A percentile compares a stretch with the other conserved stretches of the same genome.
Evolutionary conservation across 2,888 invertebrate genomes (phyloP).

Genomic region (Ypsolopha scabrella): DNA sequence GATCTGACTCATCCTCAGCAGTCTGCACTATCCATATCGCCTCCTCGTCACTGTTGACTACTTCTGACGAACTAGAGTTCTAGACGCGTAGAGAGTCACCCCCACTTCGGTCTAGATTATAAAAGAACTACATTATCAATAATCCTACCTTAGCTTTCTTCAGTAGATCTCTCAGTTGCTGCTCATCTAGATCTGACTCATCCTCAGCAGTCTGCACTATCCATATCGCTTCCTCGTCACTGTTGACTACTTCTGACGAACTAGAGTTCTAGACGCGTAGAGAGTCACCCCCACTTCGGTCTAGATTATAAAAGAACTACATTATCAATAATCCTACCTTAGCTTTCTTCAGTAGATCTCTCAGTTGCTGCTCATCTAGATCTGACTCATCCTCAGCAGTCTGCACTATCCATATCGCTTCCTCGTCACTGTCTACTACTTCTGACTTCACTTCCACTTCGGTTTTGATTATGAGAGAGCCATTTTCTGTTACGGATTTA

Average conservation of each 20-base stretch:
- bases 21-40: slow-evolving; percentile 57
- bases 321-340: slow-evolving; percentile 11
- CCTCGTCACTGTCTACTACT: slow-evolving; percentile 44
- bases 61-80: too few species aligned
- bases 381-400: slow-evolving; percentile 34
- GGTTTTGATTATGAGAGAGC: slow-evolving; percentile 24
- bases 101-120: background rate
- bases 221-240: slow-evolving; percentile 57
- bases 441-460: slow-evolving; percentile 43
- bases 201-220: slow-evolving; percentile 49
- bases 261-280: too few species aligned
- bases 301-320: too few species aligned
- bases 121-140: background rate
- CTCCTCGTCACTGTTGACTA: slow-evolving; percentile 50
- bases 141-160: background rate
- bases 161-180: slow-evolving; percentile 19
- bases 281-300: background rate
- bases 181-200: slow-evolving; percentile 14
- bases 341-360: slow-evolving; percentile 23
- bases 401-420: slow-evolving; percentile 57
- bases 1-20: slow-evolving; percentile 26
- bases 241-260: slow-evolving; percentile 26
- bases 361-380: slow-evolving; percentile 18
- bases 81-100: background rate
- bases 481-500: background rate